A percentile compares a stretch with the other conserved stretches of the same genome.
Conservation (phyloP, 2,797 vertebrate genomes). For the Karalla daura region DNA sequence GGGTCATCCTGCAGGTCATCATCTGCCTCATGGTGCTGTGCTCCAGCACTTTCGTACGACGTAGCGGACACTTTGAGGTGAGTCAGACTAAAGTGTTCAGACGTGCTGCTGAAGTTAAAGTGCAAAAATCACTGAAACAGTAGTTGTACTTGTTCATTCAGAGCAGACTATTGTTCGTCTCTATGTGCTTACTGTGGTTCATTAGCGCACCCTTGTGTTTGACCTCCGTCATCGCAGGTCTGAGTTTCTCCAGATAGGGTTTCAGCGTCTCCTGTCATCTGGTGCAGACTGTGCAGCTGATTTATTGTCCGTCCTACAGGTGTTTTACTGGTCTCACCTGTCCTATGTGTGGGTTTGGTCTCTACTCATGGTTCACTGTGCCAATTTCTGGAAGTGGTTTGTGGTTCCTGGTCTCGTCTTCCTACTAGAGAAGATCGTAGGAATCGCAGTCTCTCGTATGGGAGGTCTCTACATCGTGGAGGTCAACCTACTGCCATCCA, state of each 20-base stretch:
- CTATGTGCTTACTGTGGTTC: too few relatives aligned
- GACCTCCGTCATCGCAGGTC: too few relatives aligned
- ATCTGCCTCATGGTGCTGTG: constrained; percentile 86
- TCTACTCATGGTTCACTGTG: constrained; percentile 88
- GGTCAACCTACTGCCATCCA: constrained; percentile 90
- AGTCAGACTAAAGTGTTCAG: not conserved
- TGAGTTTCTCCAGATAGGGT: too few relatives aligned
- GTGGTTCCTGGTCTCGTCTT: constrained; percentile 86
- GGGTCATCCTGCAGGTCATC: constrained; percentile 82
- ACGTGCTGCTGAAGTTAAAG: not conserved
- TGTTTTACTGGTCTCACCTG: constrained; percentile 95
- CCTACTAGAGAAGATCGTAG: constrained; percentile 87
- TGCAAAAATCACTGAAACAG: too few relatives aligned
- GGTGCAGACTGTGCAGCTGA: too few relatives aligned
- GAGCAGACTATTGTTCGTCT: too few relatives aligned
- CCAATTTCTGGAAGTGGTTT: constrained; percentile 97
- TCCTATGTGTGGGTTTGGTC: constrained; percentile 87
- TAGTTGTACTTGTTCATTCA: too few relatives aligned
- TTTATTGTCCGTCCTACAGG: constrained; percentile 64
- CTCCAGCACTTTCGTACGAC: constrained; percentile 88
- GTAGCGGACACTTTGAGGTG: constrained; percentile 91
- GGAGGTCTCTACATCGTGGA: constrained; percentile 86
- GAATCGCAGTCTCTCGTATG: constrained; percentile 81
- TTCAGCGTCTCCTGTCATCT: too few relatives aligned
- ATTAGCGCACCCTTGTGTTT: too few relatives aligned